phyloP scores from a whole-genome alignment of 2,888 invertebrate species.

The Prosapia bicincta region DNA sequence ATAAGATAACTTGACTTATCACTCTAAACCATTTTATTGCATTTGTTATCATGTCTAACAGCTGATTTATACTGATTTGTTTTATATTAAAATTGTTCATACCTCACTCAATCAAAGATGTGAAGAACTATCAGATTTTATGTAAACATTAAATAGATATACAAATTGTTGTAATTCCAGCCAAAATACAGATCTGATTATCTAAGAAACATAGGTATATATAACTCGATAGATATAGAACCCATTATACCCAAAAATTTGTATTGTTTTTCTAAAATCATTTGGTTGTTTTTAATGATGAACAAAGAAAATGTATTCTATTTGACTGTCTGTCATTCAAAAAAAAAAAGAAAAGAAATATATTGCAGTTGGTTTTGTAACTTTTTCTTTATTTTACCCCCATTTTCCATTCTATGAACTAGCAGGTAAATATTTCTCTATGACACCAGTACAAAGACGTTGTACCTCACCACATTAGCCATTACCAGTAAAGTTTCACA shows the following conservation, averaged over 20 bases:
- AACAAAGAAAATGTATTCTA: constrained; percentile 7
- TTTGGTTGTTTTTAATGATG: constrained; percentile 6
- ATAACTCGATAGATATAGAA: not conserved
- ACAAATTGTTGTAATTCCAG: constrained; percentile 2
- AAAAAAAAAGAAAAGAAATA: constrained; percentile 22
- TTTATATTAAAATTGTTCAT: no score
- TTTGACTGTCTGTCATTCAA: constrained; percentile 10
- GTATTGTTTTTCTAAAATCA: not conserved
- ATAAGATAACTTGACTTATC: no score
- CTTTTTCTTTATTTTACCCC: not conserved
- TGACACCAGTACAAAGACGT: no score
- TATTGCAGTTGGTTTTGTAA: constrained; percentile 28
- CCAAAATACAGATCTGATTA: not conserved
- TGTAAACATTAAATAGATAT: not conserved
- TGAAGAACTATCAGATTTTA: not conserved
- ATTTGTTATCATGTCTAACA: no score
- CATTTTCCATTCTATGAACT: no score
- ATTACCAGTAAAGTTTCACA: no score
- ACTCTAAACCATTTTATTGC: no score
- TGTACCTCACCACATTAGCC: no score
- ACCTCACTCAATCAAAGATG: not conserved
- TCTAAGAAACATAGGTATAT: not conserved
- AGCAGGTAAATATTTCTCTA: no score
- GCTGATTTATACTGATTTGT: no score
- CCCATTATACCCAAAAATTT: not conserved